These are phyloP conservation scores for Eumerus sabulonum DNA, from an alignment of 2,888 invertebrate genomes.

Conservation along the genomic window DNA sequence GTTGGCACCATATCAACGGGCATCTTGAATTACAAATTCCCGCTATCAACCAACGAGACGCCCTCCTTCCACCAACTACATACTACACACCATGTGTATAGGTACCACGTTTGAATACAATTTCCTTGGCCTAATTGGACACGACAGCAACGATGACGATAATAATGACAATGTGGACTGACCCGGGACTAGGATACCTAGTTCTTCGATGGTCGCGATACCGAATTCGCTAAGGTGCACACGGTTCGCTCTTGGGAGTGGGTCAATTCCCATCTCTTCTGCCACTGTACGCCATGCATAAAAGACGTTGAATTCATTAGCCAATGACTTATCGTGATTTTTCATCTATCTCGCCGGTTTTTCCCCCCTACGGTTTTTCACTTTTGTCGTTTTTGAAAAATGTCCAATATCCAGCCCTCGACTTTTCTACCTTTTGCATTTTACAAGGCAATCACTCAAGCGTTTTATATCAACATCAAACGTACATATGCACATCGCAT, in stretches of 20 bases:
- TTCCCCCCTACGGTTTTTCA: conserved; percentile 4
- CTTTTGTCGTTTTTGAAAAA: conserved; percentile 5
- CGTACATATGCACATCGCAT: conserved; percentile 29
- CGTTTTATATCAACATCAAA: conserved; percentile 57
- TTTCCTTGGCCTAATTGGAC: conserved; percentile 59
- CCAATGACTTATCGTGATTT: conserved; percentile 65
- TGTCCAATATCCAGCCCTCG: no score
- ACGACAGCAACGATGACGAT: conserved; percentile 18
- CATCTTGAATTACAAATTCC: conserved; percentile 67
- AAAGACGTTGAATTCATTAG: conserved; percentile 63
- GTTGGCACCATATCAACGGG: conserved; percentile 53
- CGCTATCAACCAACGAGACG: no score
- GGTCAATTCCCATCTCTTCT: conserved; percentile 49
- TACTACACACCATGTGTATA: not conserved
- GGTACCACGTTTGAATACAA: conserved; percentile 26
- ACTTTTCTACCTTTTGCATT: conserved; percentile 2
- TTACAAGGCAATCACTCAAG: conserved; percentile 56
- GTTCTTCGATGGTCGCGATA: conserved; percentile 55
- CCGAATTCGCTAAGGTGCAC: conserved; percentile 1
- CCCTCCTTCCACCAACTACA: conserved; percentile 8
- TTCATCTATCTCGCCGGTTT: conserved; percentile 48
- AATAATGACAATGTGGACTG: conserved; percentile 6
- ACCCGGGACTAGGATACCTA: conserved; percentile 55
- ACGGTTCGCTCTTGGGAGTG: conserved; percentile 37
- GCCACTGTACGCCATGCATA: conserved; percentile 36